These are phyloP conservation scores for Sphaeramia orbicularis DNA, from an alignment of 2,797 vertebrate species.

Conservation along the genomic window DNA sequence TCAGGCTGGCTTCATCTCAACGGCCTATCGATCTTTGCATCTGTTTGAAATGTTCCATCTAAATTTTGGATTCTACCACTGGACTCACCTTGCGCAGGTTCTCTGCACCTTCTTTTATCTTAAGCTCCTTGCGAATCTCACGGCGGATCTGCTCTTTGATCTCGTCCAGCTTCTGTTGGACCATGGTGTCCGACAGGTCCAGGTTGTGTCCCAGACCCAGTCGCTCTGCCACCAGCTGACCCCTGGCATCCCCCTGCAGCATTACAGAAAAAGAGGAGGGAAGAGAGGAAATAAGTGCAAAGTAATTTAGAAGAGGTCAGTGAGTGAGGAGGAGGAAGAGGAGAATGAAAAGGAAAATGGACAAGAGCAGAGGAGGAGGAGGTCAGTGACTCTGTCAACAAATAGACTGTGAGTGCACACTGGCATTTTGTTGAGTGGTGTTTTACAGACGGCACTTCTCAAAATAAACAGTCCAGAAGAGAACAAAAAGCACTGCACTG, in stretches of 20 bases:
- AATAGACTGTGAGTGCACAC: conserved; percentile 4
- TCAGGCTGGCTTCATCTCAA: too few species aligned
- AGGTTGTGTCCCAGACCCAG: conserved; percentile 91
- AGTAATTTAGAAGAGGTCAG: conserved; percentile 38
- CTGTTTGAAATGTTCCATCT: too few species aligned
- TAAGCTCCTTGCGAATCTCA: conserved; percentile 99
- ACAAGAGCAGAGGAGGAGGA: conserved; percentile 30
- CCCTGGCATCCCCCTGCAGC: conserved; percentile 87
- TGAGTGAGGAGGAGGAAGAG: conserved; percentile 27
- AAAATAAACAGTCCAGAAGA: conserved; percentile 4
- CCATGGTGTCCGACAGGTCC: conserved; percentile 95
- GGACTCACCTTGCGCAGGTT: conserved; percentile 91
- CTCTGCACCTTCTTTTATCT: conserved; percentile 99
- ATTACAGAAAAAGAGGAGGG: conserved; percentile 1
- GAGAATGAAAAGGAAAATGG: conserved; percentile 16
- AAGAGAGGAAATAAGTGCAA: conserved; percentile 22
- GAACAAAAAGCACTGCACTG: neutral
- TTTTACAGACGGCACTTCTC: neutral
- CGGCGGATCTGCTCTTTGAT: conserved; percentile 98
- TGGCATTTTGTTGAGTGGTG: neutral
- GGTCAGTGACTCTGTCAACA: conserved; percentile 39
- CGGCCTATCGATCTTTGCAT: too few species aligned
- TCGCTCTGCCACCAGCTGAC: conserved; percentile 90
- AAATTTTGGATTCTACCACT: too few species aligned
- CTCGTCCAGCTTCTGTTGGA: conserved; percentile 98